Conservation (phyloP, 2,113 vertebrate species). For the Verasper variegatus region DNA sequence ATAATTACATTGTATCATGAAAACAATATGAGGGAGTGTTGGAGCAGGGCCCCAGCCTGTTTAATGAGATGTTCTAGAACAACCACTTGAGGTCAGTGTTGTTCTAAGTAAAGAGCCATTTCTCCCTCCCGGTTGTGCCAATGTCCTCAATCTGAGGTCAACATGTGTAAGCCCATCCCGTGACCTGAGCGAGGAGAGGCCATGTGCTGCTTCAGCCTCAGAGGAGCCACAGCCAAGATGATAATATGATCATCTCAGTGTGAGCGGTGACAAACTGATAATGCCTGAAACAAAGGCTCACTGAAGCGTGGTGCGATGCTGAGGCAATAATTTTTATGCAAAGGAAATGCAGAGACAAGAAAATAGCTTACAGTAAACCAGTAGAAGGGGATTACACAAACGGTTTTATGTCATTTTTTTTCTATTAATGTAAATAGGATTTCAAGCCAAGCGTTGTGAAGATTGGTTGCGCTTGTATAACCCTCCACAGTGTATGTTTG, state of each 20-base stretch:
- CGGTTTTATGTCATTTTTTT: constrained; percentile 12
- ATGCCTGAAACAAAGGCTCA: constrained; percentile 23
- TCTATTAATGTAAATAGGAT: constrained; percentile 27
- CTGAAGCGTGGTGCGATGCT: constrained; percentile 9
- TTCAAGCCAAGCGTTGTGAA: constrained; percentile 18
- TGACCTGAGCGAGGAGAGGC: constrained; percentile 46
- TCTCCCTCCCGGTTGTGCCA: rapidly evolving
- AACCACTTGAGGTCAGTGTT: constrained; percentile 74
- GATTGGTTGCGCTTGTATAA: constrained; percentile 1
- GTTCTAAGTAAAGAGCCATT: constrained; percentile 16
- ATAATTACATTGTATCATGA: background rate
- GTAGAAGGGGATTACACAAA: constrained; percentile 14
- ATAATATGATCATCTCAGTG: background rate
- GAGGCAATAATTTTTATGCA: constrained; percentile 14
- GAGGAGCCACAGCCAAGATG: background rate
- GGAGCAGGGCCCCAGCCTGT: background rate
- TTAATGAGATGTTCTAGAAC: background rate
- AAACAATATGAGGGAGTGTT: background rate
- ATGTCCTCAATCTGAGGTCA: constrained; percentile 69
- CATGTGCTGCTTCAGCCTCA: constrained; percentile 10
- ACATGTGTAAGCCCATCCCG: background rate
- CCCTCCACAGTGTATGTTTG: background rate
- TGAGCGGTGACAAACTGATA: background rate
- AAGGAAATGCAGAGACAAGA: constrained; percentile 3
- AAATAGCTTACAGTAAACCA: background rate